A percentile compares a stretch with the other conserved stretches of the same genome.
These are phyloP conservation scores for Phoenicopterus ruber DNA, from an alignment of 2,113 vertebrate species.

Conservation along the genomic window DNA sequence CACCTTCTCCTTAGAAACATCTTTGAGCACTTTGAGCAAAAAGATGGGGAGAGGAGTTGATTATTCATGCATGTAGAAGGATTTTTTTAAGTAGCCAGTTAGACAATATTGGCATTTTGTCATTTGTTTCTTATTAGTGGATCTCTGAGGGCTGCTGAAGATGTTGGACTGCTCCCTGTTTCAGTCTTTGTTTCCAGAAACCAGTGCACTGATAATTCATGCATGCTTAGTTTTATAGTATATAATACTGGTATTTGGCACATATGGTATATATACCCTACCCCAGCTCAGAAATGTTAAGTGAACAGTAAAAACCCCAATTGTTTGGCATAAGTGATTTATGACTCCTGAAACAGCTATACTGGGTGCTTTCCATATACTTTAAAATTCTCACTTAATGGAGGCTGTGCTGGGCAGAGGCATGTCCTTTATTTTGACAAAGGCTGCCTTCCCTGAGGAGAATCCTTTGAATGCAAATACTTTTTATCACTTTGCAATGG, in stretches of 20 bases:
- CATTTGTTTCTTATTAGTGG: background rate
- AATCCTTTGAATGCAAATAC: background rate
- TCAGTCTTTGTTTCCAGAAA: background rate
- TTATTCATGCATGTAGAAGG: background rate
- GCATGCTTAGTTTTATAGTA: background rate
- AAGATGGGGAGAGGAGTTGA: background rate
- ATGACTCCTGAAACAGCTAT: background rate
- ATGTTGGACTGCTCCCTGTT: background rate
- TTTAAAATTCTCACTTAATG: rapidly evolving
- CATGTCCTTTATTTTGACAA: background rate
- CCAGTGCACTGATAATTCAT: background rate
- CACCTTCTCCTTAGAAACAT: background rate
- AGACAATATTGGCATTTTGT: background rate
- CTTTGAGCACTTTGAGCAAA: background rate
- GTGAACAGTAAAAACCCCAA: rapidly evolving
- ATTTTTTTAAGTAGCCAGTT: background rate
- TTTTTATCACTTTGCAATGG: background rate
- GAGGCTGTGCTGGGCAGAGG: background rate
- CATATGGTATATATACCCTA: too few species aligned
- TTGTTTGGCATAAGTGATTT: rapidly evolving
- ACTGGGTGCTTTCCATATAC: too few species aligned
- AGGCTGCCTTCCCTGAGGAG: background rate
- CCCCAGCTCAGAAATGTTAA: background rate
- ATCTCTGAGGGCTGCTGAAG: background rate
- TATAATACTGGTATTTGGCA: rapidly evolving